Evolutionary conservation across 2,113 vertebrate genomes (phyloP), one percentile per base, ranked within the genome.

Genomic region (Otis tarda): DNA sequence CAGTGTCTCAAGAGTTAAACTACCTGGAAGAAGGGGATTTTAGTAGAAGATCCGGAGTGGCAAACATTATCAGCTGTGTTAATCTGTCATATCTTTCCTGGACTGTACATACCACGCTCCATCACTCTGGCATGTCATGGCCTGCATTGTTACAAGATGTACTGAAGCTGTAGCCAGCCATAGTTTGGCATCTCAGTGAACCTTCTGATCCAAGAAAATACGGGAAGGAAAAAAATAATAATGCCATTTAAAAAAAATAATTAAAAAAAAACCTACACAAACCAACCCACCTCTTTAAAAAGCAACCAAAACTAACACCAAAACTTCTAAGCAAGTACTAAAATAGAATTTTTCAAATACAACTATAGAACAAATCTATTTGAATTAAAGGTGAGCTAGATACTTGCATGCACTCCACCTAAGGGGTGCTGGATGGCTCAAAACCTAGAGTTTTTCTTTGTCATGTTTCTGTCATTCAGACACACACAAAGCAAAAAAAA

Each of bases 121-220:
- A 91, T 94, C 87, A 87, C 89, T 68, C 75, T 82, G 92, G 92
- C 97, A 83, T 97, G 97, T 94, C 76, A 50, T 23, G 68, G 93
- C 96, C 89, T 97, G 96, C 69, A 65, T 63, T 86, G 94, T 94
- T 96, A 96, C 93, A 89, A 96, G 92, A 91, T 90, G 93, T 97
- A 74, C 96, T 31, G 73, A 73, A 94, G 71, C n/a, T 83, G 91
- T 59, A 94, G 89, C 92, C 96, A 96, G 90, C 68, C 92, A 83
- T 8, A 63, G 65, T 83, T 90, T 97, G 97, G 96, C 94, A 95
- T 63, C 81, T 78, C 92, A 63, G 35, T 94, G 92, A 97, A 92
- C 89, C 73, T 81, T 78, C 71, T 59, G 78, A 96, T 95, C 96
- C 96, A 97, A 94, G 87, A 90, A 90, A 91, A 96, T 81, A 96